Percentiles rank a stretch among this genome's conserved stretches.
Evolutionary conservation across 2,797 vertebrate genomes (phyloP).

Genomic region (Anniella stebbinsi): DNA sequence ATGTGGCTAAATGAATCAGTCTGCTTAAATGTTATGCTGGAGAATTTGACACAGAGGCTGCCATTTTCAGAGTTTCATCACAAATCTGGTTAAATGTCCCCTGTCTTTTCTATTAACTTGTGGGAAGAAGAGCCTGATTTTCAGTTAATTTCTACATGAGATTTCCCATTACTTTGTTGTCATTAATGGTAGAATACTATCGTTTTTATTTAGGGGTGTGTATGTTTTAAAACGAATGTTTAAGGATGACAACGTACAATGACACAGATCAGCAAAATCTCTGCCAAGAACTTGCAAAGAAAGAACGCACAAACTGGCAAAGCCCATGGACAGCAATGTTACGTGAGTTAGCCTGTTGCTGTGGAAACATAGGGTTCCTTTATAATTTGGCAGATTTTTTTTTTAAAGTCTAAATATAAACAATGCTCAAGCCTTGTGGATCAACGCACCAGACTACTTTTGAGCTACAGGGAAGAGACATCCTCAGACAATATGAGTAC

Average conservation of each 20-base stretch:
- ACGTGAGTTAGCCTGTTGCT: neutral
- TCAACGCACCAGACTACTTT: neutral
- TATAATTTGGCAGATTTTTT: neutral
- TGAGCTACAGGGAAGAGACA: neutral
- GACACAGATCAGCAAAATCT: constrained; percentile 2
- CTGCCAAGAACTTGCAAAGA: neutral
- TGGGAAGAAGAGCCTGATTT: neutral
- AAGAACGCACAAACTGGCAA: neutral
- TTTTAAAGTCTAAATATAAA: constrained; percentile 1
- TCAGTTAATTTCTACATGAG: neutral
- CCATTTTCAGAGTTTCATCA: neutral
- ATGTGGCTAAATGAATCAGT: neutral
- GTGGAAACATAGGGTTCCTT: neutral
- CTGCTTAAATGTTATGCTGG: neutral
- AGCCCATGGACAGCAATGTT: neutral
- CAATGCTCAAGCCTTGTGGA: neutral
- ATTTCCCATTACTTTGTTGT: neutral
- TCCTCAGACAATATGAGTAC: neutral
- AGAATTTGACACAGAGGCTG: neutral
- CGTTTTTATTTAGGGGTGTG: neutral
- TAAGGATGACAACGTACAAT: neutral
- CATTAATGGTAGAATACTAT: neutral
- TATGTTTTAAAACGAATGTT: neutral
- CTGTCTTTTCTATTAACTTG: neutral
- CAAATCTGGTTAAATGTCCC: neutral